Conservation (phyloP, 2,113 vertebrate genomes). For the Corythoichthys intestinalis region DNA sequence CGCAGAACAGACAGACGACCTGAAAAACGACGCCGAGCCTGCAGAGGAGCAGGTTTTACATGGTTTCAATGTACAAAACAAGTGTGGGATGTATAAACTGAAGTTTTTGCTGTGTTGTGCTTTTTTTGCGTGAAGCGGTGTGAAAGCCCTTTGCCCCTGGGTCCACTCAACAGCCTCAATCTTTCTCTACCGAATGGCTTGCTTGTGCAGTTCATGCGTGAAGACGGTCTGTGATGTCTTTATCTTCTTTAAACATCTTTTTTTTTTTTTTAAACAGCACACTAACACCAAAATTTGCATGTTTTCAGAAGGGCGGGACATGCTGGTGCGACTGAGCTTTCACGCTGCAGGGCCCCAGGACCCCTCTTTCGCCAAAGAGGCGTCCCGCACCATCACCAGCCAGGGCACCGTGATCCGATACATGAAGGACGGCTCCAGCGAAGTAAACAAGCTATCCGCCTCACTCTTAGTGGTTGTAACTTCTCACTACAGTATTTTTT, state of each 20-base stretch:
- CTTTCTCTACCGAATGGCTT: slow-evolving; percentile 84
- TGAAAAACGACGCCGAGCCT: slow-evolving; percentile 2
- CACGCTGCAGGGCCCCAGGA: slow-evolving; percentile 52
- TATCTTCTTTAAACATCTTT: not conserved
- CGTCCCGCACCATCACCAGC: slow-evolving; percentile 78
- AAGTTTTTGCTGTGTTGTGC: not conserved
- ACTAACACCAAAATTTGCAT: not conserved
- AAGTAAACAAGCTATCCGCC: slow-evolving; percentile 66
- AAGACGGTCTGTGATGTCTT: slow-evolving; percentile 52
- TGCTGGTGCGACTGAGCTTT: slow-evolving; percentile 82
- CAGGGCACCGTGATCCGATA: slow-evolving; percentile 84
- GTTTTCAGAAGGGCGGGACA: slow-evolving; percentile 26
- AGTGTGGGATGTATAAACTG: not conserved
- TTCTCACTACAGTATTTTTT: not conserved
- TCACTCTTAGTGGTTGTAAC: too few relatives aligned
- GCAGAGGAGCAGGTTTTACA: slow-evolving; percentile 35
- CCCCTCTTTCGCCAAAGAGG: slow-evolving; percentile 66
- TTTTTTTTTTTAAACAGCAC: too few relatives aligned
- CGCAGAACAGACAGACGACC: slow-evolving; percentile 23
- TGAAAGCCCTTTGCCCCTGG: slow-evolving; percentile 22
- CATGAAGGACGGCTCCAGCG: slow-evolving; percentile 80
- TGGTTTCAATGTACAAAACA: not conserved
- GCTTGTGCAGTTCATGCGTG: slow-evolving; percentile 74
- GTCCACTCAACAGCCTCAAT: slow-evolving; percentile 71
- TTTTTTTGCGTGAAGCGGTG: slow-evolving; percentile 11